Conservation (phyloP, 2,888 invertebrate genomes). For the Suillia variegata region DNA sequence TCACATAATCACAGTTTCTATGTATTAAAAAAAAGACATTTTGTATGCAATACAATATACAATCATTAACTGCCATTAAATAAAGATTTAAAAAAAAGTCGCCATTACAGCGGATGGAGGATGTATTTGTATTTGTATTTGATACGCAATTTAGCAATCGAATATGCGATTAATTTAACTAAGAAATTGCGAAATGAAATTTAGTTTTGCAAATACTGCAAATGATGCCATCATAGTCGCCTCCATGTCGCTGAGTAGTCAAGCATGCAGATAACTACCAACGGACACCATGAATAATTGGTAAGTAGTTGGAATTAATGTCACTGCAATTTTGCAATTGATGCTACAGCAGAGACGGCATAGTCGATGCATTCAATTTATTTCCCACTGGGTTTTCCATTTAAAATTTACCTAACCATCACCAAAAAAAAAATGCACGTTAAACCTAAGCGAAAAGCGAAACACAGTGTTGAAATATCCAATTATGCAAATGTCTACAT, state of each 20-base stretch:
- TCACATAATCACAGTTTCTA: too few relatives aligned
- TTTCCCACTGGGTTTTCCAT: not conserved
- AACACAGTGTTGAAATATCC: not conserved
- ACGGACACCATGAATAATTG: not conserved
- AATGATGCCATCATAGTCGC: too few relatives aligned
- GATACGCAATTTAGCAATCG: too few relatives aligned
- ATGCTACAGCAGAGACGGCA: not conserved
- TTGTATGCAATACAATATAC: too few relatives aligned
- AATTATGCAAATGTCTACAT: not conserved
- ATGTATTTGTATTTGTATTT: too few relatives aligned
- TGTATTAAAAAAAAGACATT: too few relatives aligned
- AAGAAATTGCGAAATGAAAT: too few relatives aligned
- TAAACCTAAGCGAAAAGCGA: not conserved
- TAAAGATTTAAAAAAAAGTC: too few relatives aligned
- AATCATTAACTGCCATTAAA: too few relatives aligned
- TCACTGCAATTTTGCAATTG: not conserved
- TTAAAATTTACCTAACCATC: not conserved
- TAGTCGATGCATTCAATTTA: not conserved
- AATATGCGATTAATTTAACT: too few relatives aligned
- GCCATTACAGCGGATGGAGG: too few relatives aligned
- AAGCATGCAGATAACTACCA: not conserved
- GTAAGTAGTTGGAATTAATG: not conserved
- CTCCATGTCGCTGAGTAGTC: not conserved
- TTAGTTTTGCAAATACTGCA: too few relatives aligned
- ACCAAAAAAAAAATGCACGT: not conserved